These are phyloP conservation scores for Bos javanicus DNA, from an alignment of 2,113 vertebrate genomes.

Conservation along the genomic window DNA sequence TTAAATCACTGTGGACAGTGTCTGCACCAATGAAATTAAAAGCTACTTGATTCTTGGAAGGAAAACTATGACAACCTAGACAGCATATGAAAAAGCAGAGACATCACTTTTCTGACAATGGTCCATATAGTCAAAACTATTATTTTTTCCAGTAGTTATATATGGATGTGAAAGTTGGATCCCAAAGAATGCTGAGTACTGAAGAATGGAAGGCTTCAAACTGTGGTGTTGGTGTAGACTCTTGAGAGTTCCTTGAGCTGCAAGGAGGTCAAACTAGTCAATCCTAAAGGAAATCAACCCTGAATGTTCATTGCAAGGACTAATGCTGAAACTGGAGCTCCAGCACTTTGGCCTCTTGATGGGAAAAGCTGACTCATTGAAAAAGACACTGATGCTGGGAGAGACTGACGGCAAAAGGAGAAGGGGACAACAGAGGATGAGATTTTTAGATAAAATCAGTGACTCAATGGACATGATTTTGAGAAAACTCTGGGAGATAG, in stretches of 20 bases:
- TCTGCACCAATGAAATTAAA: neutral
- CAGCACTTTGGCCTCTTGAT: neutral
- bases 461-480: neutral
- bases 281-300: neutral
- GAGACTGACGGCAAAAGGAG: neutral
- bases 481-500: neutral
- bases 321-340: neutral
- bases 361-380: neutral
- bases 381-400: neutral
- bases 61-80: neutral
- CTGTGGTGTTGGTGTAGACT: neutral
- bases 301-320: neutral
- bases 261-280: neutral
- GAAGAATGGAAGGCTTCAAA: neutral
- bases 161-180: neutral
- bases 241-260: neutral
- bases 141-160: neutral
- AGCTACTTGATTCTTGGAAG: neutral
- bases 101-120: neutral
- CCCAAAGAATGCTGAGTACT: neutral
- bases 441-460: neutral
- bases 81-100: neutral
- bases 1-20: neutral
- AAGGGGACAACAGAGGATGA: neutral
- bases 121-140: neutral